Evolutionary conservation across 2,888 invertebrate genomes (phyloP).

Genomic region (Diaperis boleti): DNA sequence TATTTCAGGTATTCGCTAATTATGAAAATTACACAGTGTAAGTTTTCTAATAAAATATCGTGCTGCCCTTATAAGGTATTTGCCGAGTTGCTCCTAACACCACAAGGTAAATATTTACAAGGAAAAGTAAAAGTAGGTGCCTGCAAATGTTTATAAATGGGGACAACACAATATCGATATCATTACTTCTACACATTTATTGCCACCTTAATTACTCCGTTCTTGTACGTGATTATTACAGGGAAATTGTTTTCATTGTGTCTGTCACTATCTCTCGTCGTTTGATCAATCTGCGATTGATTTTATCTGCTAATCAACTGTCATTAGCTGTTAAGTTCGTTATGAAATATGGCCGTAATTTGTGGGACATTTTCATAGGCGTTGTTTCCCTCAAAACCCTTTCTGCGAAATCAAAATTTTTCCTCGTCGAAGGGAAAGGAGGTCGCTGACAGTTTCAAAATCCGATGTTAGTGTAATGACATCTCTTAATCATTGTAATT

Average conservation of each 20-base stretch:
- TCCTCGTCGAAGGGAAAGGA: background rate
- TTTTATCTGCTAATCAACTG: slow-evolving; percentile 18
- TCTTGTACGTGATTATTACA: slow-evolving; percentile 24
- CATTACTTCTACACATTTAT: slow-evolving; percentile 43
- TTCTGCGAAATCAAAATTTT: background rate
- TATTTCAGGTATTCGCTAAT: slow-evolving; percentile 50
- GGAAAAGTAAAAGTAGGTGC: slow-evolving; percentile 65
- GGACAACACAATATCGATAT: slow-evolving; percentile 55
- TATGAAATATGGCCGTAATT: slow-evolving; percentile 6
- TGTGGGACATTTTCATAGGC: background rate
- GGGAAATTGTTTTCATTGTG: slow-evolving; percentile 19
- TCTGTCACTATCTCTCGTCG: background rate
- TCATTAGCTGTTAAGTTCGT: slow-evolving; percentile 15
- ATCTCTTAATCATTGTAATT: slow-evolving; percentile 22
- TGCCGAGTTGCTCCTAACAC: slow-evolving; percentile 53
- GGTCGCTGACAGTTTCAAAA: background rate
- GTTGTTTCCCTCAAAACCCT: background rate
- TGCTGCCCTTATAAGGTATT: slow-evolving; percentile 61
- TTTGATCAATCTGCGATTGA: slow-evolving; percentile 13
- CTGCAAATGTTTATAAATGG: slow-evolving; percentile 58
- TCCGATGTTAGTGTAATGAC: slow-evolving; percentile 4
- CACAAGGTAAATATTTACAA: slow-evolving; percentile 64
- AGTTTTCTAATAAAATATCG: slow-evolving; percentile 57
- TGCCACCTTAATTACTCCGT: slow-evolving; percentile 33
- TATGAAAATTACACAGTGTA: slow-evolving; percentile 51